Evolutionary conservation across 30 jellyfish, hydroid and myxozoan species (phyloP).

Genomic region (Rhopilema esculentum): DNA sequence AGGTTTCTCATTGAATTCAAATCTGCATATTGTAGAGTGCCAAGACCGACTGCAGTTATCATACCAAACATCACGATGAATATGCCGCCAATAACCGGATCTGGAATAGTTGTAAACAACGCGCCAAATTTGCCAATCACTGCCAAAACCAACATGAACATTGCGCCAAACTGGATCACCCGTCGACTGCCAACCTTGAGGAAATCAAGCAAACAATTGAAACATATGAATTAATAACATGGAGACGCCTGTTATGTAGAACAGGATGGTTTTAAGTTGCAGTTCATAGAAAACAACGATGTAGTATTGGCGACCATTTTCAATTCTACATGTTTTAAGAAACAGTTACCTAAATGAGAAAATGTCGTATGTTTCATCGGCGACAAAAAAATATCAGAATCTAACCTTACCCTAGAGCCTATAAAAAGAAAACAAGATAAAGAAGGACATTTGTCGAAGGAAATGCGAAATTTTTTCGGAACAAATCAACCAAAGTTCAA

Average conservation of each 20-base stretch:
- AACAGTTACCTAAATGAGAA: too few relatives aligned
- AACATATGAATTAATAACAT: too few relatives aligned
- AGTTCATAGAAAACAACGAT: background rate
- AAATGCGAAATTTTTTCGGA: too few relatives aligned
- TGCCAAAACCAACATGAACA: conserved; percentile 86
- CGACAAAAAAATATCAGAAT: too few relatives aligned
- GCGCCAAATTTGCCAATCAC: conserved; percentile 98
- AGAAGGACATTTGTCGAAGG: too few relatives aligned
- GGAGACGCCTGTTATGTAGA: background rate
- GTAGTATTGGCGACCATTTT: too few relatives aligned
- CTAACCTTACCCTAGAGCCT: too few relatives aligned
- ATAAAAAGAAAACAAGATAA: too few relatives aligned
- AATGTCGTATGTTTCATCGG: too few relatives aligned
- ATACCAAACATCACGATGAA: conserved; percentile 95
- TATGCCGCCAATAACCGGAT: conserved; percentile 97
- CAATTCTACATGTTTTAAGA: too few relatives aligned
- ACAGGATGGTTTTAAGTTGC: background rate
- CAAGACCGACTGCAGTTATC: conserved; percentile 95
- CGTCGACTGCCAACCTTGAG: conserved; percentile 96
- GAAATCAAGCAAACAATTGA: background rate
- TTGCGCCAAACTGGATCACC: conserved; percentile 92
- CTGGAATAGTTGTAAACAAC: conserved; percentile 91
- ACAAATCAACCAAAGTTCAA: background rate
- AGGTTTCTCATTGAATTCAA: conserved; percentile 85
- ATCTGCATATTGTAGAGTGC: conserved; percentile 87